phyloP scores from a whole-genome alignment of 1,140 invertebrate genomes.

The Myzus persicae region DNA sequence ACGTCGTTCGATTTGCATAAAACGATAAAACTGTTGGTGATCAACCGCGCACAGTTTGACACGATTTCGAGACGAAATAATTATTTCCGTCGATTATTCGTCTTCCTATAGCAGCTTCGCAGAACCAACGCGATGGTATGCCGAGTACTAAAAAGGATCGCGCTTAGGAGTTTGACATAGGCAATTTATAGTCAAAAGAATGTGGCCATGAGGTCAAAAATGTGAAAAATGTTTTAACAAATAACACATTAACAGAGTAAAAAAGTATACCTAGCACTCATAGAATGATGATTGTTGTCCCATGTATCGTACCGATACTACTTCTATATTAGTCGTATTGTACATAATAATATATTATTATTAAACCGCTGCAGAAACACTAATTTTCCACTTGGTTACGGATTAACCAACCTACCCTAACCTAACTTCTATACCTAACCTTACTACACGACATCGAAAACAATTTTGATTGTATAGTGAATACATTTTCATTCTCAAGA shows the following conservation, averaged over 20 bases:
- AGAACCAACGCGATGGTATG: neutral
- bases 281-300: neutral
- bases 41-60: neutral
- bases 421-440: no score
- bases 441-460: neutral
- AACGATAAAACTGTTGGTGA: neutral
- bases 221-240: neutral
- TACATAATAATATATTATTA: no score
- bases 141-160: neutral
- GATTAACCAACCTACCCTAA: no score
- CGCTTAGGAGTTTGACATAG: neutral
- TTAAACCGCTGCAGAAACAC: neutral
- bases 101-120: neutral
- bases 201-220: no score
- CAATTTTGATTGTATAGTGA: neutral
- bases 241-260: neutral
- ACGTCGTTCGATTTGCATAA: no score
- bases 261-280: neutral
- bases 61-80: neutral
- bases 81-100: neutral
- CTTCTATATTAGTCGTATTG: neutral
- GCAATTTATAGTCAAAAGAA: no score
- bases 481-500: neutral
- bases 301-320: neutral
- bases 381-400: neutral